These are phyloP conservation scores for Tethya wilhelma DNA, from an alignment of 37 sponge, comb jelly and placozoan genomes.

Conservation along the genomic window DNA sequence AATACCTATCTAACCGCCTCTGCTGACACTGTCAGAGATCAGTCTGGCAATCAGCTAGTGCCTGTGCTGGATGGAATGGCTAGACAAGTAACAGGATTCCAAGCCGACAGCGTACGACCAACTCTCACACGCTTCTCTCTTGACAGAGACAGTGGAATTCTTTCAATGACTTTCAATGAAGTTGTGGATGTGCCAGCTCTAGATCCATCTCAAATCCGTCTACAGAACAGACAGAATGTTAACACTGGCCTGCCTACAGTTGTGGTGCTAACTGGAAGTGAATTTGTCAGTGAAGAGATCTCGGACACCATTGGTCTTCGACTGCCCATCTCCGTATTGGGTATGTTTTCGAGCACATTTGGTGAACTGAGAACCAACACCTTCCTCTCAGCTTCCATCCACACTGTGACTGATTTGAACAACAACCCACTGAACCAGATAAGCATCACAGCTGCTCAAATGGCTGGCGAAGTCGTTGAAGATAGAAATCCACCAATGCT, in stretches of 20 bases:
- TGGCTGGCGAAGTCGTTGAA: conserved; percentile 49
- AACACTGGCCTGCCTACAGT: conserved; percentile 35
- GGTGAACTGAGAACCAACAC: conserved; percentile 54
- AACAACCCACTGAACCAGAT: conserved; percentile 65
- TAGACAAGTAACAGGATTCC: conserved; percentile 30
- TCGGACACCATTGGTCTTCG: conserved; percentile 38
- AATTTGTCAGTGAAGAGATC: conserved; percentile 25
- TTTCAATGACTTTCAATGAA: conserved; percentile 68
- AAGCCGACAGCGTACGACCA: conserved; percentile 68
- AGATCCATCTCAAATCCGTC: conserved; percentile 44
- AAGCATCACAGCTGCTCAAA: conserved; percentile 42
- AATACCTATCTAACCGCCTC: conserved; percentile 78
- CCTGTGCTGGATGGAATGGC: conserved; percentile 71
- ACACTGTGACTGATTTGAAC: conserved; percentile 71
- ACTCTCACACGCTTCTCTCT: conserved; percentile 58
- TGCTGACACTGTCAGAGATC: conserved; percentile 48
- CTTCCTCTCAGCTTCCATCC: conserved; percentile 65
- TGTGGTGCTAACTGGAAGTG: conserved; percentile 42
- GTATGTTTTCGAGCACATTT: conserved; percentile 53
- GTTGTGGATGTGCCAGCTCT: conserved; percentile 65
- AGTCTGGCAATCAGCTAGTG: conserved; percentile 61
- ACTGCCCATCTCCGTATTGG: conserved; percentile 41
- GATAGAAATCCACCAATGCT: conserved; percentile 70
- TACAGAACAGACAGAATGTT: conserved; percentile 70
- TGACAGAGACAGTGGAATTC: conserved; percentile 78